A percentile compares a stretch with the other conserved stretches of the same genome.
Conservation (phyloP, 2,888 invertebrate species). For the Drosophila mettleri region DNA sequence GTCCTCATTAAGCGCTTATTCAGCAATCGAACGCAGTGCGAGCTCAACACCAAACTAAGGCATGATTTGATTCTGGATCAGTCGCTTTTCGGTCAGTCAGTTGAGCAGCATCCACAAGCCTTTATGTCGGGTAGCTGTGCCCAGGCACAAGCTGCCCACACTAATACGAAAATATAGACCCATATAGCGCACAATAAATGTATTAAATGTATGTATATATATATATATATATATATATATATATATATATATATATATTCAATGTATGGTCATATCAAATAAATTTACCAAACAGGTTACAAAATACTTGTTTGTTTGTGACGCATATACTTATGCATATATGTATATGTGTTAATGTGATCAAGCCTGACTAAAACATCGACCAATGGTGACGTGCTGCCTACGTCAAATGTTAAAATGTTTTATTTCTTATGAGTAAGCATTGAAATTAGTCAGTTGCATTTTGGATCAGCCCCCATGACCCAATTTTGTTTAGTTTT, state of each 20-base stretch:
- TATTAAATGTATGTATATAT: neutral
- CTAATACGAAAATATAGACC: too few relatives aligned
- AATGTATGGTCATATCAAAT: too few relatives aligned
- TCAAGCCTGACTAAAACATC: constrained; percentile 6
- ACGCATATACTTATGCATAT: too few relatives aligned
- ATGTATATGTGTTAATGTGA: constrained; percentile 3
- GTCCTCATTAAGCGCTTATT: constrained; percentile 26
- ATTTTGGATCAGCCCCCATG: neutral
- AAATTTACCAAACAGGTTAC: too few relatives aligned
- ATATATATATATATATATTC: neutral
- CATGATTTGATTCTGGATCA: constrained; percentile 43
- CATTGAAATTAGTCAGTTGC: constrained; percentile 33
- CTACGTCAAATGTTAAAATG: constrained; percentile 40
- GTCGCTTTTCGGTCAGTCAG: constrained; percentile 31
- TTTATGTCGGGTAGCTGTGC: neutral
- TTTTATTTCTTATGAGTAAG: constrained; percentile 30
- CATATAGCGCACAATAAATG: too few relatives aligned
- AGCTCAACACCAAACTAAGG: constrained; percentile 9
- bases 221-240: neutral
- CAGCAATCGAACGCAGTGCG: constrained; percentile 25
- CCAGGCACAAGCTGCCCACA: neutral
- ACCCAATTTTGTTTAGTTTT: neutral
- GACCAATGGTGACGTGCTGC: constrained; percentile 3
- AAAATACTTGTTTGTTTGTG: too few relatives aligned
- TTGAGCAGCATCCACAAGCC: constrained; percentile 12